Evolutionary conservation across 2,888 invertebrate genomes (phyloP).

Genomic region (Poecilus cupreus): DNA sequence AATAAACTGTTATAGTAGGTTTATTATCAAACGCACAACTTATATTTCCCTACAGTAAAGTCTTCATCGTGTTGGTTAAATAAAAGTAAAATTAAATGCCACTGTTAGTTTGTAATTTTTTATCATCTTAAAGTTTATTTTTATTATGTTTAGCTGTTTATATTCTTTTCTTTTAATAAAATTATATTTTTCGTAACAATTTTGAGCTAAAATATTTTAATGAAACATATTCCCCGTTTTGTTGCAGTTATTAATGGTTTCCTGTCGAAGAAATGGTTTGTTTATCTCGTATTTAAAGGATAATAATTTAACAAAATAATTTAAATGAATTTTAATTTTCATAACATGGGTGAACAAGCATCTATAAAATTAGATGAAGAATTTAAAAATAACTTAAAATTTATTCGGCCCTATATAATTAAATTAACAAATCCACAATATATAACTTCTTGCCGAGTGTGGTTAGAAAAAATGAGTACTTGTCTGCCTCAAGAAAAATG

Average conservation of each 20-base stretch:
- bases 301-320: neutral
- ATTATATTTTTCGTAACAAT: neutral
- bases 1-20: neutral
- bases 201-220: neutral
- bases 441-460: slow-evolving; percentile 44
- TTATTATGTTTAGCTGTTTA: neutral
- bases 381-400: slow-evolving; percentile 41
- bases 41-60: neutral
- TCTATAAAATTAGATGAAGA: slow-evolving; percentile 42
- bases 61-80: neutral
- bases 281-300: neutral
- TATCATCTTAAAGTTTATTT: neutral
- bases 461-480: slow-evolving; percentile 53
- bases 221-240: neutral
- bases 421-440: slow-evolving; percentile 41
- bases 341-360: slow-evolving; percentile 32
- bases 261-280: neutral
- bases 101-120: neutral
- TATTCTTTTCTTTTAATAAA: neutral
- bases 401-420: slow-evolving; percentile 49
- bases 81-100: neutral
- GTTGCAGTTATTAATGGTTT: neutral
- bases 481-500: slow-evolving; percentile 20
- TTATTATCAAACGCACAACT: slow-evolving; percentile 1
- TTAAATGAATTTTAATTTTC: neutral